Conservation (phyloP, 2,888 invertebrate genomes). For the Nomada flava region DNA sequence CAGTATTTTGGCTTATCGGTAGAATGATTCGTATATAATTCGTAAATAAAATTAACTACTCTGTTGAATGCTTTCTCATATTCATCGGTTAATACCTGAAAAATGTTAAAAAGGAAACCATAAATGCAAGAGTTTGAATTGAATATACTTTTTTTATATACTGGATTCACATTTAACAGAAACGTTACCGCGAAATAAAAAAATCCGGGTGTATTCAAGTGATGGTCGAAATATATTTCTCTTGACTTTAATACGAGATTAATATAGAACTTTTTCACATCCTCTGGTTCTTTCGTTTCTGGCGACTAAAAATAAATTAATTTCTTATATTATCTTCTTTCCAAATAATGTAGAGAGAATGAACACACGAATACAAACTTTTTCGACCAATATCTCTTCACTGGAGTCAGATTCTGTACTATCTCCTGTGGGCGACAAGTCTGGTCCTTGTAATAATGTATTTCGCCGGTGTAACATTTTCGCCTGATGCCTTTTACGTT, state of each 20-base stretch:
- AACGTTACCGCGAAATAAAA: conserved; percentile 77
- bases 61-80: conserved; percentile 66
- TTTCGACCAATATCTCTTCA: conserved; percentile 64
- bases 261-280: conserved; percentile 72
- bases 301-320: conserved; percentile 17
- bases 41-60: conserved; percentile 66
- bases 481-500: conserved; percentile 63
- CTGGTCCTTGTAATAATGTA: conserved; percentile 32
- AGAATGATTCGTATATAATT: conserved; percentile 60
- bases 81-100: conserved; percentile 74
- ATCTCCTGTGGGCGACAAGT: conserved; percentile 27
- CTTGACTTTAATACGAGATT: conserved; percentile 76
- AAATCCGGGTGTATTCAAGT: conserved; percentile 79
- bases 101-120: conserved; percentile 12
- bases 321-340: neutral
- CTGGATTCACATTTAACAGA: neutral
- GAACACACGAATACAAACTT: conserved; percentile 38
- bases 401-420: conserved; percentile 68
- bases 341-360: neutral
- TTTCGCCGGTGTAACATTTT: conserved; percentile 64
- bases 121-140: conserved; percentile 5
- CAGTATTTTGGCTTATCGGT: conserved; percentile 57
- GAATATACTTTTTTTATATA: neutral
- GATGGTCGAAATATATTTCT: conserved; percentile 76
- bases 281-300: conserved; percentile 37